These are phyloP conservation scores for Bolborhynchus lineola DNA, from an alignment of 2,113 vertebrate species.

Conservation along the genomic window DNA sequence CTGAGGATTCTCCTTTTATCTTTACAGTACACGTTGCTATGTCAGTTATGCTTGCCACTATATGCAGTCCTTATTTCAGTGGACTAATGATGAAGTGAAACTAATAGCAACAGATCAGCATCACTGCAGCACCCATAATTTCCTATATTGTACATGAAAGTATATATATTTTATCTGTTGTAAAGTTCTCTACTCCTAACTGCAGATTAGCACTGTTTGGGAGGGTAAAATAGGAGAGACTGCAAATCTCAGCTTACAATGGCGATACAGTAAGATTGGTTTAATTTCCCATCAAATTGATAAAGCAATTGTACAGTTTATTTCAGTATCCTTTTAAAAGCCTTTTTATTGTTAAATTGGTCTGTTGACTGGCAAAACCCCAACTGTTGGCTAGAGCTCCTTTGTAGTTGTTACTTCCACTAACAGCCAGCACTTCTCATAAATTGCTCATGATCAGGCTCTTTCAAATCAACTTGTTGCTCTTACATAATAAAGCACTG, in stretches of 20 bases:
- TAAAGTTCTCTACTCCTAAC: not conserved
- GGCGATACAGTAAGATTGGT: not conserved
- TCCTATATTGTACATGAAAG: not conserved
- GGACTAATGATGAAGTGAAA: not conserved
- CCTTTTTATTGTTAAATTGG: not conserved
- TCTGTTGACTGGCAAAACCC: not conserved
- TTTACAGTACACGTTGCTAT: not conserved
- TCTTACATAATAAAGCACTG: not conserved
- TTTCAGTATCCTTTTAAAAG: not conserved
- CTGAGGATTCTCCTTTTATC: not conserved
- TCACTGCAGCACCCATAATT: not conserved
- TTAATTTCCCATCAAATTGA: not conserved
- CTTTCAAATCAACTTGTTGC: slow-evolving; percentile 3
- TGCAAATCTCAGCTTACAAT: not conserved
- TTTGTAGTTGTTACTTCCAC: not conserved
- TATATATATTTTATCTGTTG: not conserved
- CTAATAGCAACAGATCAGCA: not conserved
- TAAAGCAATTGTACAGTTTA: not conserved
- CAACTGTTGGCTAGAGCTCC: not conserved
- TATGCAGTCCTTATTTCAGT: not conserved
- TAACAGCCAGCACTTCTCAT: not conserved
- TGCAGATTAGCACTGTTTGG: not conserved
- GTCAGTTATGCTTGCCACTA: not conserved
- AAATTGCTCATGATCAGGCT: not conserved
- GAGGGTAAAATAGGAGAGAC: not conserved